A percentile compares a stretch with the other conserved stretches of the same genome.
Evolutionary conservation across 2,888 invertebrate species (phyloP).

Genomic region (Catocala nupta): DNA sequence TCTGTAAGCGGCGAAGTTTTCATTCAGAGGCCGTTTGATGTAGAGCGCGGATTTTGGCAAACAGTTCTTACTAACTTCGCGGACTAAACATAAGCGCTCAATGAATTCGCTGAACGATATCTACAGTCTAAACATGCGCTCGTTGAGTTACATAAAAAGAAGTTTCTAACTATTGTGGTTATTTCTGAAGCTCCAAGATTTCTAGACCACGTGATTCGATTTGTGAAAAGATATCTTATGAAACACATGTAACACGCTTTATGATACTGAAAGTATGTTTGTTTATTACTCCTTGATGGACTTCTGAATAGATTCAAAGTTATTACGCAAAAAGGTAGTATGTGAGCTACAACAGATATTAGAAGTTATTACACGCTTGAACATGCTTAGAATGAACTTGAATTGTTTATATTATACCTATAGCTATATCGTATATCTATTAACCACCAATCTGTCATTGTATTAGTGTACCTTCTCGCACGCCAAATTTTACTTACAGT

Average conservation of each 20-base stretch:
- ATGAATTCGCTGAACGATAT: conserved; percentile 22
- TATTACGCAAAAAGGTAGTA: no score
- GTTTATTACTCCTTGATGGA: no score
- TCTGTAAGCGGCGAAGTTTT: conserved; percentile 18
- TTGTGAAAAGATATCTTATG: conserved; percentile 1
- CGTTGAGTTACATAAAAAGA: conserved; percentile 23
- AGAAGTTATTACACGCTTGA: no score
- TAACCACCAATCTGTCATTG: no score
- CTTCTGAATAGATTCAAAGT: no score
- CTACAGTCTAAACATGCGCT: conserved; percentile 17
- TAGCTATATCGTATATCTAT: no score
- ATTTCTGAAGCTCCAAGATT: conserved; percentile 15
- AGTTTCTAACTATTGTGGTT: conserved; percentile 14
- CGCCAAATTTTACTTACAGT: no score
- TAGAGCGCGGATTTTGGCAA: conserved; percentile 16
- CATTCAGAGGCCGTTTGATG: conserved; percentile 17
- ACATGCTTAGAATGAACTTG: no score
- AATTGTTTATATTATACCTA: no score
- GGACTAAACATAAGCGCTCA: conserved; percentile 20
- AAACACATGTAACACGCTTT: background rate
- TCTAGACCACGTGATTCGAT: background rate
- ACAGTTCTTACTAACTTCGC: conserved; percentile 30
- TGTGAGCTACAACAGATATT: no score
- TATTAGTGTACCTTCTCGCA: no score
- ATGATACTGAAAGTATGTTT: background rate